These are phyloP conservation scores for Lycophotia porphyrea DNA, from an alignment of 2,888 invertebrate genomes.

Conservation along the genomic window DNA sequence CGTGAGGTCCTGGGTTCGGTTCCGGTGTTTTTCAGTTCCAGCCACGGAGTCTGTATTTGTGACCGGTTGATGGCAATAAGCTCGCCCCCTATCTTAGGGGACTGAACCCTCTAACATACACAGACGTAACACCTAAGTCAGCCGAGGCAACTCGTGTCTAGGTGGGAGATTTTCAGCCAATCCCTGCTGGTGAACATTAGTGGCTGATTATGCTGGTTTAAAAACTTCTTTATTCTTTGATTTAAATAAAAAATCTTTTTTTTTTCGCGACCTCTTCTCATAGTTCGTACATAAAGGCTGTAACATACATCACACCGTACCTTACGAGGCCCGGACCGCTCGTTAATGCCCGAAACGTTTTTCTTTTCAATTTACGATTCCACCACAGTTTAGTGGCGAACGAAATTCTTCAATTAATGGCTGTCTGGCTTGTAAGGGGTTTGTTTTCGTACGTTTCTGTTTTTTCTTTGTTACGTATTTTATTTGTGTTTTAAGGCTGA, in stretches of 20 bases:
- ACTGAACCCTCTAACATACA: too few relatives aligned
- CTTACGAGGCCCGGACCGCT: slow-evolving; percentile 66
- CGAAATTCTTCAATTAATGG: slow-evolving; percentile 73
- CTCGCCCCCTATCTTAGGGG: too few relatives aligned
- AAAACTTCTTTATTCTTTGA: neutral
- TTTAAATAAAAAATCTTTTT: neutral
- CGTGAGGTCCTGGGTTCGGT: too few relatives aligned
- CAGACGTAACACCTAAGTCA: too few relatives aligned
- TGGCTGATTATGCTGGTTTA: neutral
- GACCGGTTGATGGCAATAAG: too few relatives aligned
- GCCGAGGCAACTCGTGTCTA: too few relatives aligned
- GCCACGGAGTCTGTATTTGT: too few relatives aligned
- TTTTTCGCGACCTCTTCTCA: slow-evolving; percentile 28
- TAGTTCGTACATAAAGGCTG: slow-evolving; percentile 49
- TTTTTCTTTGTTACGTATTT: slow-evolving; percentile 13
- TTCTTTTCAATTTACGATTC: slow-evolving; percentile 79
- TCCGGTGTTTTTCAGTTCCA: too few relatives aligned
- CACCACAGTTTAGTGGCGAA: slow-evolving; percentile 60
- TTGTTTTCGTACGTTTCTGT: slow-evolving; percentile 22
- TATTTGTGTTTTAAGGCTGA: neutral
- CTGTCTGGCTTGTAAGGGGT: slow-evolving; percentile 39
- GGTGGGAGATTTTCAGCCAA: too few relatives aligned
- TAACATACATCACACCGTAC: slow-evolving; percentile 53
- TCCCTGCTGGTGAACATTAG: too few relatives aligned
- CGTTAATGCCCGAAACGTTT: slow-evolving; percentile 69